Conservation (phyloP, 2,797 vertebrate species). For the Lepilemur ruficaudatus region DNA sequence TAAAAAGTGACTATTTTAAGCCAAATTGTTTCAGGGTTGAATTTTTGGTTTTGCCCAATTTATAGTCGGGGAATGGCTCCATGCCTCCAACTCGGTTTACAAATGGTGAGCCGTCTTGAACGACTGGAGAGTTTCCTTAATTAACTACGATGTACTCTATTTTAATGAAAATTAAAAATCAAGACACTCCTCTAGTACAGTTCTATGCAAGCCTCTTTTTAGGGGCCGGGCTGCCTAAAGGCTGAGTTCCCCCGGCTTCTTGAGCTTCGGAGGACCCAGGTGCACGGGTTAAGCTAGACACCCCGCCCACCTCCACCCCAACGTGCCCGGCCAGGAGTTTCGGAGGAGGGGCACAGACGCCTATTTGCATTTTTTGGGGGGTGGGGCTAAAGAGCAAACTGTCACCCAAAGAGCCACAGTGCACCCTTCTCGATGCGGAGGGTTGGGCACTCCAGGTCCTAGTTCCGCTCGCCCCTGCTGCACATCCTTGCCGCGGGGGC, state of each 20-base stretch:
- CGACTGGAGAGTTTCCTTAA: not conserved
- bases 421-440: not conserved
- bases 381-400: not conserved
- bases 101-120: not conserved
- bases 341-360: no score
- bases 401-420: accelerated
- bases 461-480: accelerated
- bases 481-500: accelerated
- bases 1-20: not conserved
- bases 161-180: not conserved
- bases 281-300: not conserved
- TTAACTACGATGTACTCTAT: not conserved
- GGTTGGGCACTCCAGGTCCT: not conserved
- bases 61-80: not conserved
- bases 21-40: not conserved
- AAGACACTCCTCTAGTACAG: not conserved
- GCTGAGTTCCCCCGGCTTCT: not conserved
- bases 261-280: not conserved
- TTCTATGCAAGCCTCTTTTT: not conserved
- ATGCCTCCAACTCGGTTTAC: not conserved
- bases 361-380: not conserved
- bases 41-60: not conserved
- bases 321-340: no score
- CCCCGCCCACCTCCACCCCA: not conserved
- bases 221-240: not conserved